Conservation (phyloP, 2,113 vertebrate species). For the Peromyscus californicus region DNA sequence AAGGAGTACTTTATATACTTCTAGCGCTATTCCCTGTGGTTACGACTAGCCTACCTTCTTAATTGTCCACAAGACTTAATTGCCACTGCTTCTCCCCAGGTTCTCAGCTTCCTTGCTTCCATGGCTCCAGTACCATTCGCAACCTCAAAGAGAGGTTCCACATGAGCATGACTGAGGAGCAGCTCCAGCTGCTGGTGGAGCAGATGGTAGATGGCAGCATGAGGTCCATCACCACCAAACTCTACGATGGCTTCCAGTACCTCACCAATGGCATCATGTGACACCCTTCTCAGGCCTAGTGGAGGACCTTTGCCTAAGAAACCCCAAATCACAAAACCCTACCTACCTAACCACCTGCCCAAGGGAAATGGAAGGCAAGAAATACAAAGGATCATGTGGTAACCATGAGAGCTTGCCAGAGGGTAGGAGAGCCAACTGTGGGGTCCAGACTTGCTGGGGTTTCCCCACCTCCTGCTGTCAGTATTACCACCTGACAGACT, state of each 20-base stretch:
- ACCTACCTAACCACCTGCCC: slow-evolving; percentile 25
- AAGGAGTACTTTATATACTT: neutral
- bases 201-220: slow-evolving; percentile 97
- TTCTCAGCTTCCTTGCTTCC: slow-evolving; percentile 96
- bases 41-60: fast-evolving
- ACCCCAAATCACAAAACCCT: slow-evolving; percentile 62
- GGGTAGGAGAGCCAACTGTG: neutral
- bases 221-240: slow-evolving; percentile 96
- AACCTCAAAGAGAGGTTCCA: slow-evolving; percentile 97
- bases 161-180: slow-evolving; percentile 98
- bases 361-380: slow-evolving; percentile 49
- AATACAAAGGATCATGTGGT: slow-evolving; percentile 67
- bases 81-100: slow-evolving; percentile 84
- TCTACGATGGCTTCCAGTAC: slow-evolving; percentile 99
- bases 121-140: slow-evolving; percentile 96
- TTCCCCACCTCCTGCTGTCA: slow-evolving; percentile 42
- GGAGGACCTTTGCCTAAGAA: slow-evolving; percentile 50
- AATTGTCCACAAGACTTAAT: neutral
- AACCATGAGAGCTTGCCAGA: slow-evolving; percentile 21
- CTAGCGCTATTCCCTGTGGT: neutral
- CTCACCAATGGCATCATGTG: slow-evolving; percentile 99
- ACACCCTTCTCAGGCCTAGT: slow-evolving; percentile 60
- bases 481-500: slow-evolving; percentile 66
- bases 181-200: slow-evolving; percentile 95
- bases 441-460: slow-evolving; percentile 44